Evolutionary conservation across 2,888 invertebrate species (phyloP).

Genomic region (Aleiodes leptofemur): DNA sequence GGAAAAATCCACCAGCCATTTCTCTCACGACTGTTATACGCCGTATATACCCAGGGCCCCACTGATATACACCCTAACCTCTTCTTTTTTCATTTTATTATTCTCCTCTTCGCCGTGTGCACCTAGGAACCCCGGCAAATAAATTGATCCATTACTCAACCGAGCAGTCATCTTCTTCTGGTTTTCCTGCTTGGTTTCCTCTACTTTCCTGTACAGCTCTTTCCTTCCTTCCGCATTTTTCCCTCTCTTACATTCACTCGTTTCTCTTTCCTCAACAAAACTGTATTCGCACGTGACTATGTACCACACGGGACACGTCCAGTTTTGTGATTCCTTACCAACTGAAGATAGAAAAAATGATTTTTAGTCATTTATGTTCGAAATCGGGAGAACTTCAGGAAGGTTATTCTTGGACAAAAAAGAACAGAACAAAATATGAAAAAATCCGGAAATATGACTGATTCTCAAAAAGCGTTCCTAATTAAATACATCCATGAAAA

Average conservation of each 20-base stretch:
- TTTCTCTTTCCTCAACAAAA: slow-evolving; percentile 46
- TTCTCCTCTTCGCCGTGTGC: slow-evolving; percentile 52
- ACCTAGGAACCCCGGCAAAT: slow-evolving; percentile 67
- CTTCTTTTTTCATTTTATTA: slow-evolving; percentile 21
- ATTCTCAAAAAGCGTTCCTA: too few species aligned
- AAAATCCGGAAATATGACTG: too few species aligned
- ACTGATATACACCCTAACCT: background rate
- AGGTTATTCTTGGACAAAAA: too few species aligned
- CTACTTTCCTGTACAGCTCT: slow-evolving; percentile 60
- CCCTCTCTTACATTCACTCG: slow-evolving; percentile 46
- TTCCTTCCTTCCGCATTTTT: slow-evolving; percentile 58
- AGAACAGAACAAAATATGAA: too few species aligned
- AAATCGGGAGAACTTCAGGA: background rate
- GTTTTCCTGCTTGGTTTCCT: slow-evolving; percentile 43
- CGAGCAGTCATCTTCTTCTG: slow-evolving; percentile 66
- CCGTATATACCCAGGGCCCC: slow-evolving; percentile 17
- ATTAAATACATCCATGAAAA: too few species aligned
- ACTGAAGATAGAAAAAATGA: too few species aligned
- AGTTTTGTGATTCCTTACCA: background rate
- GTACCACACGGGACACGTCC: slow-evolving; percentile 4
- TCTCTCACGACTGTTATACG: slow-evolving; percentile 63
- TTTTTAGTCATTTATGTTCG: too few species aligned
- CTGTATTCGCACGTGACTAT: slow-evolving; percentile 34
- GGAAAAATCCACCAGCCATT: slow-evolving; percentile 66
- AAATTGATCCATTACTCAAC: slow-evolving; percentile 74